Evolutionary conservation across 1,140 invertebrate species (phyloP), one percentile per base, ranked within the genome.

Genomic region (Venturia canescens): DNA sequence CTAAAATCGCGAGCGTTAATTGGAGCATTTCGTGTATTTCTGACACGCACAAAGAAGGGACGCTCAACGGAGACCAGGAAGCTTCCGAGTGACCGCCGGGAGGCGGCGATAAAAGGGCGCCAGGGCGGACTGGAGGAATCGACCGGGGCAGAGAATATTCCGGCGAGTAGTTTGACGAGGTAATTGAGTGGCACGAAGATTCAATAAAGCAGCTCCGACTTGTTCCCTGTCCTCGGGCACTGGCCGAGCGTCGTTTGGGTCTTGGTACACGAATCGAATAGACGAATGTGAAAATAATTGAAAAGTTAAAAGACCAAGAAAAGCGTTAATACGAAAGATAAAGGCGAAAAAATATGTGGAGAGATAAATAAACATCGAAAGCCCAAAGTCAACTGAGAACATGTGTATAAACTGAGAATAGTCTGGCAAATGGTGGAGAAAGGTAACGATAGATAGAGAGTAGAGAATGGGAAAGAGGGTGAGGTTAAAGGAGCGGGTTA

Each of bases 121-220:
- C 3, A 34, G 31, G 31, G 31, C 31, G 7, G 31, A 34, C 31
- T 26, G 66, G 27, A 31, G 48, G 72, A 74, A 21, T 23, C 38
- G 27, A 0, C 21, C 16, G 76, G 83, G 80, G 85, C 86, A n/a
- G n/a, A n/a, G 89, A 90, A 89, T 90, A 92, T 90, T 90, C 89
- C 86, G 82, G 84, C 84, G 85, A 91, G 90, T 89, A 90, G 90
- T 91, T 91, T 92, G 87, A 89, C 87, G 90, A 91, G 90, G 90
- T 92, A 91, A 92, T 92, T 91, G 91, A 92, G 91, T 91, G 90
- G 90, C 88, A 91, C 90, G 90, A 91, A 90, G 90, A 91, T 91
- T 91, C 91, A 91, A 91, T 91, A 91, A 91, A 86, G 88, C 87
- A 82, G 86, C 85, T 88, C 60, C 26, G 1, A 57, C 44, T 16